Conservation (phyloP, 2,113 vertebrate species). For the Laticauda colubrina region DNA sequence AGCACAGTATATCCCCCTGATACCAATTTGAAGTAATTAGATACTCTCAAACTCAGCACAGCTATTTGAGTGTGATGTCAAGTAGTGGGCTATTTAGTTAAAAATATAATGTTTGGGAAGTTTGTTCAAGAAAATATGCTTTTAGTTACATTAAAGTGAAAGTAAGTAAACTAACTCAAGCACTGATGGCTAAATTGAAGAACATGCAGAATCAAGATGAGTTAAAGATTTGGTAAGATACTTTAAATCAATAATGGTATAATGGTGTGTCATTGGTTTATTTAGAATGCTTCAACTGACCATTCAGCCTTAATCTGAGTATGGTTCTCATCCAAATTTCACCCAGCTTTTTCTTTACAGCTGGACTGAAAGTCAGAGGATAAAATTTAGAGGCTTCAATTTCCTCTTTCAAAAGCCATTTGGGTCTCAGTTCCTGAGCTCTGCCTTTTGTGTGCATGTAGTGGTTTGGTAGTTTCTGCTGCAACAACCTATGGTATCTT, state of each 20-base stretch:
- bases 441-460: not conserved
- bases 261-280: not conserved
- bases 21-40: slow-evolving; percentile 67
- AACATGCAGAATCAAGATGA: not conserved
- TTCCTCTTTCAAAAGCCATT: not conserved
- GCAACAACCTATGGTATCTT: not conserved
- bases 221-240: not conserved
- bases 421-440: not conserved
- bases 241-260: not conserved
- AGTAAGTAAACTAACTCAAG: not conserved
- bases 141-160: slow-evolving; percentile 13
- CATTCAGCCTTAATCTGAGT: not conserved
- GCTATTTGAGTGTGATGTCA: slow-evolving; percentile 55
- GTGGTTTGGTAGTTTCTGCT: not conserved
- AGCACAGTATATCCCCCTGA: slow-evolving; percentile 58
- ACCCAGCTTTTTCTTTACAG: not conserved
- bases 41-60: slow-evolving; percentile 49
- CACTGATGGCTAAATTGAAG: not conserved
- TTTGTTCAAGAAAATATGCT: slow-evolving; percentile 27
- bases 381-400: not conserved
- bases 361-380: not conserved
- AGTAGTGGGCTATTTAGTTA: slow-evolving; percentile 46
- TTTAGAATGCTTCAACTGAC: not conserved
- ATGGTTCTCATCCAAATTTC: not conserved
- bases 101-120: slow-evolving; percentile 48